phyloP scores from a whole-genome alignment of 1,140 invertebrate species.

The Platorchestia sp. region DNA sequence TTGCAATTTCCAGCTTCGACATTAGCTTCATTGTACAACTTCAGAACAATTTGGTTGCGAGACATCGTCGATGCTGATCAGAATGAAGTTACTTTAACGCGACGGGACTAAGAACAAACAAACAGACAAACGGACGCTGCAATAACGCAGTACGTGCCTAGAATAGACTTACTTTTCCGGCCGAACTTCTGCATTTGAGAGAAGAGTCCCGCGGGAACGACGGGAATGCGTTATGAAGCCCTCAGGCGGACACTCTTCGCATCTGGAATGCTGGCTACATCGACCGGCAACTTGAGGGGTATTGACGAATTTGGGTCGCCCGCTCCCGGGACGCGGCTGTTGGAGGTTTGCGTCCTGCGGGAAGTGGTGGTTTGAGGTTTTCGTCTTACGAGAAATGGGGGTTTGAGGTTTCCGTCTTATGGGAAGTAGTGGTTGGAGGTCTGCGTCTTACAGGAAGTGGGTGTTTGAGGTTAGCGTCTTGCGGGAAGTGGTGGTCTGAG shows the following conservation, averaged over 20 bases:
- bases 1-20: not conserved
- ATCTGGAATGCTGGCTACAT: slow-evolving; percentile 11
- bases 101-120: not conserved
- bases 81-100: not conserved
- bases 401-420: no score
- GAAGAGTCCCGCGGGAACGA: slow-evolving; percentile 10
- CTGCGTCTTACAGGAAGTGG: no score
- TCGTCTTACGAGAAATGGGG: no score
- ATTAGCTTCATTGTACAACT: not conserved
- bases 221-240: slow-evolving; percentile 32
- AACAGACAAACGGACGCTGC: slow-evolving; percentile 18
- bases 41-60: not conserved
- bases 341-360: not conserved
- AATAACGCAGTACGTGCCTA: not conserved
- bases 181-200: slow-evolving; percentile 12
- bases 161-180: slow-evolving; percentile 14
- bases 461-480: not conserved
- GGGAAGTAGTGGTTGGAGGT: no score
- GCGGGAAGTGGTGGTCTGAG: not conserved
- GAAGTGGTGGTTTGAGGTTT: no score
- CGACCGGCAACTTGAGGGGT: slow-evolving; percentile 8
- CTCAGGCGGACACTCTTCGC: not conserved
- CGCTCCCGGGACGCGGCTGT: not conserved
- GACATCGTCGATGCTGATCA: not conserved
- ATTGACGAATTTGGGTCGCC: not conserved